Percentiles rank a stretch among this genome's conserved stretches.
phyloP scores from a whole-genome alignment of 1,140 invertebrate species.

The Catajapyx aquilonaris region DNA sequence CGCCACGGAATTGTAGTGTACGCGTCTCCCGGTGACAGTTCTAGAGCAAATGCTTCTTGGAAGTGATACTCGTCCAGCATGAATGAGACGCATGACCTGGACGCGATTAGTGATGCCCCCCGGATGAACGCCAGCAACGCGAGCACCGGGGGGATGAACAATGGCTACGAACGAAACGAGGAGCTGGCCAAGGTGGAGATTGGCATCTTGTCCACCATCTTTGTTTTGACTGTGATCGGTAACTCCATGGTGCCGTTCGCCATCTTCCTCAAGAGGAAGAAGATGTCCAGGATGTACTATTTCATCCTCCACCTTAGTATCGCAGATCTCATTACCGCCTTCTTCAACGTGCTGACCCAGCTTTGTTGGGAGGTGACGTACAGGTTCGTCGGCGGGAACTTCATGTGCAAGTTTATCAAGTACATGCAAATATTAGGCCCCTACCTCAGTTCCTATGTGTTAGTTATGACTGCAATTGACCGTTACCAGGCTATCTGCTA shows the following conservation, averaged over 20 bases:
- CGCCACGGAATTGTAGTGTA: no score
- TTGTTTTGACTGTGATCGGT: constrained; percentile 24
- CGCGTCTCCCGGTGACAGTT: no score
- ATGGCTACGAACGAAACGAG: constrained; percentile 14
- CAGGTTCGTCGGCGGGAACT: constrained; percentile 36
- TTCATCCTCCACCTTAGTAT: constrained; percentile 49
- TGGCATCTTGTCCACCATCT: constrained; percentile 21
- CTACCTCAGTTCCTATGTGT: constrained; percentile 40
- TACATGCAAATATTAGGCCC: constrained; percentile 40
- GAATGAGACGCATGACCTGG: no score
- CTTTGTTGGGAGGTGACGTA: constrained; percentile 40
- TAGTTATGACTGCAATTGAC: constrained; percentile 43
- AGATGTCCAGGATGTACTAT: constrained; percentile 47
- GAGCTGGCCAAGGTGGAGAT: constrained; percentile 21
- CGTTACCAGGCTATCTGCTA: constrained; percentile 44
- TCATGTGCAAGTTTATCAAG: constrained; percentile 45
- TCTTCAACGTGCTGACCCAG: constrained; percentile 50
- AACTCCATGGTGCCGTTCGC: constrained; percentile 24
- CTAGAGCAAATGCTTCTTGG: no score
- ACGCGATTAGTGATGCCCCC: no score
- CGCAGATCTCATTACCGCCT: constrained; percentile 44
- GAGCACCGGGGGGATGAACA: no score
- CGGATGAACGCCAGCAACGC: no score
- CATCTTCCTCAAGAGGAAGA: constrained; percentile 22
- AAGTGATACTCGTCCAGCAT: no score